Evolutionary conservation across 30 jellyfish, hydroid and myxozoan genomes (phyloP), one percentile per base, ranked within the genome.

Genomic region (Chrysaora quinquecirrha): DNA sequence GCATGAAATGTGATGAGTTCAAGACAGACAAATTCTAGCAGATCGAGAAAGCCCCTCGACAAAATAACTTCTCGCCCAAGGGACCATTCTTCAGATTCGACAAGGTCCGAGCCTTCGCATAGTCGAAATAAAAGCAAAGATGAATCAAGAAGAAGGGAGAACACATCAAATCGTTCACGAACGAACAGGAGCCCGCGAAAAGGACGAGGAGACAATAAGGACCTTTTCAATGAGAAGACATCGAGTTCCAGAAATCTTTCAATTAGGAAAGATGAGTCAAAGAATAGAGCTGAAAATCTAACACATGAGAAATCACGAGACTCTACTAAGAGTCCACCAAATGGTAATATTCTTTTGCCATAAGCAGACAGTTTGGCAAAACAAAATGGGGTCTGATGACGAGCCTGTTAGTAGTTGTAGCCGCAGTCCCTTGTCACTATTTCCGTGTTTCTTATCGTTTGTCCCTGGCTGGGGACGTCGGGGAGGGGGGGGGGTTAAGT

Each of bases 1-100:
- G 95, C 95, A 84, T 84, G 95, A 72, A 84, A 56, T 84, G 95
- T 84, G 95, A 84, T 84, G 95, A 84, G 88, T 84, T 63, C 82
- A 84, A 84, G 82, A 71, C 95, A 84, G 83, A 54, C 87, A 61
- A 84, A 84, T 74, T 66, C 87, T 67, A 84, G 88, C 80, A 84
- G 87, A 54, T 60, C 95, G 83, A 84, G 69, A 73, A 84, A 84
- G 56, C 52, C 88, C 62, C 87, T 85, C 75, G 85, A 84, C 19
- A 74, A 72, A 72, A 46, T 34, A 35, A 18, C 65, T 35, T 63
- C 95, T 61, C 81, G 78, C 25, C 27, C 30, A 19, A 84, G 95
- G 31, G 95, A 84, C 49, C 81, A 73, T 46, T 84, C 95, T n/a
- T 65, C 83, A 25, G 95, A 84, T 28, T 84, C 95, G 32, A 23